Conservation (phyloP, 2,888 invertebrate species). For the Orthosia incerta region DNA sequence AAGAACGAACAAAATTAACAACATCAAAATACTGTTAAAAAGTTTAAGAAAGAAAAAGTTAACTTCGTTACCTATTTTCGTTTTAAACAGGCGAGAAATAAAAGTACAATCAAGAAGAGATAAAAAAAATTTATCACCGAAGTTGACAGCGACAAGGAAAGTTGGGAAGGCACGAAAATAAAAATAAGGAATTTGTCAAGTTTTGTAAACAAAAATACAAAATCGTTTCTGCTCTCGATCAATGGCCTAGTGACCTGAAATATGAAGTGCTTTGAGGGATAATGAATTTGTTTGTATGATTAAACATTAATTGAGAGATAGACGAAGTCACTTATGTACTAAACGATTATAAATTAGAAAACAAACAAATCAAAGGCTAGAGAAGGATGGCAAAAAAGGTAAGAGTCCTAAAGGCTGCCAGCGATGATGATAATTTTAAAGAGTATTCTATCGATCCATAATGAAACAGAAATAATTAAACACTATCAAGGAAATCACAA, state of each 20-base stretch:
- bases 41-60: constrained; percentile 39
- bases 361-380: no score
- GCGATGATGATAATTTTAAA: no score
- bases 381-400: no score
- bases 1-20: constrained; percentile 38
- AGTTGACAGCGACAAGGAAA: constrained; percentile 50
- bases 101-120: constrained; percentile 55
- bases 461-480: no score
- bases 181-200: constrained; percentile 26
- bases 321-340: no score
- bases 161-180: constrained; percentile 32
- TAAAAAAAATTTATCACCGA: constrained; percentile 53
- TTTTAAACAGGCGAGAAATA: constrained; percentile 45
- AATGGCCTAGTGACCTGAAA: constrained; percentile 31
- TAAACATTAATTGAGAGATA: no score
- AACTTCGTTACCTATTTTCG: constrained; percentile 43
- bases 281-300: constrained; percentile 1
- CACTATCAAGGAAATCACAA: no score
- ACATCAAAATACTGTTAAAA: constrained; percentile 38
- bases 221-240: constrained; percentile 18
- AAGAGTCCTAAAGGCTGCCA: no score
- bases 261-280: background rate
- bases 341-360: no score
- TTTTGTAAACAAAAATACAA: constrained; percentile 29
- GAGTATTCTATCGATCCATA: no score